Conservation (phyloP, 2,888 invertebrate genomes). For the Phengaris alcon region DNA sequence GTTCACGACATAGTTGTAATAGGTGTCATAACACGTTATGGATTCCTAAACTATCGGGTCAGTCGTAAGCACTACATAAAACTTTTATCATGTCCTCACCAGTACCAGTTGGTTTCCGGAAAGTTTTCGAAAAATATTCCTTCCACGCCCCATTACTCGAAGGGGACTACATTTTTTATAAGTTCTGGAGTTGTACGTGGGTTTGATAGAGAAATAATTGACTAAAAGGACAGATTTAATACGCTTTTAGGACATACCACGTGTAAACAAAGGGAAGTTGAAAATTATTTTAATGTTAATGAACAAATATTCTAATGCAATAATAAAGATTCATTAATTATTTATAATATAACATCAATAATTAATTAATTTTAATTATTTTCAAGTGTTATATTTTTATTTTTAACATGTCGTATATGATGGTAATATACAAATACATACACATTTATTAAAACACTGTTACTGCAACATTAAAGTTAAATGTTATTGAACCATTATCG, state of each 20-base stretch:
- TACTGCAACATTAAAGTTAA: too few species aligned
- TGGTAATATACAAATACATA: too few species aligned
- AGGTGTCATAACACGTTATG: conserved; percentile 52
- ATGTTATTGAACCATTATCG: not conserved
- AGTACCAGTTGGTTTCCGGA: conserved; percentile 53
- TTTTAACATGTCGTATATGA: too few species aligned
- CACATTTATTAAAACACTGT: too few species aligned
- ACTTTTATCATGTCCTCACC: conserved; percentile 68
- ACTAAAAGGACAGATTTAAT: not conserved
- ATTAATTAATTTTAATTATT: too few species aligned
- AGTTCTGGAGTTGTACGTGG: conserved; percentile 37
- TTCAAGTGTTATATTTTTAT: too few species aligned
- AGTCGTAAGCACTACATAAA: conserved; percentile 70
- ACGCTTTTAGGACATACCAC: not conserved
- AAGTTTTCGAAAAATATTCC: conserved; percentile 67
- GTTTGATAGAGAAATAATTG: conserved; percentile 18
- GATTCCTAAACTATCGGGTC: conserved; percentile 59
- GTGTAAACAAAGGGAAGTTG: not conserved
- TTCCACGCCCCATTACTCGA: conserved; percentile 66
- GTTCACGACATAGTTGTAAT: conserved; percentile 33
- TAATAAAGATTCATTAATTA: too few species aligned
- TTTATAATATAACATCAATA: too few species aligned
- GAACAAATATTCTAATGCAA: too few species aligned
- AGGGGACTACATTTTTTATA: conserved; percentile 44
- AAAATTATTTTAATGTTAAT: too few species aligned